Percentiles rank a stretch among this genome's conserved stretches.
These are phyloP conservation scores for Ammodramus savannarum DNA, from an alignment of 2,113 vertebrate genomes.

Conservation along the genomic window DNA sequence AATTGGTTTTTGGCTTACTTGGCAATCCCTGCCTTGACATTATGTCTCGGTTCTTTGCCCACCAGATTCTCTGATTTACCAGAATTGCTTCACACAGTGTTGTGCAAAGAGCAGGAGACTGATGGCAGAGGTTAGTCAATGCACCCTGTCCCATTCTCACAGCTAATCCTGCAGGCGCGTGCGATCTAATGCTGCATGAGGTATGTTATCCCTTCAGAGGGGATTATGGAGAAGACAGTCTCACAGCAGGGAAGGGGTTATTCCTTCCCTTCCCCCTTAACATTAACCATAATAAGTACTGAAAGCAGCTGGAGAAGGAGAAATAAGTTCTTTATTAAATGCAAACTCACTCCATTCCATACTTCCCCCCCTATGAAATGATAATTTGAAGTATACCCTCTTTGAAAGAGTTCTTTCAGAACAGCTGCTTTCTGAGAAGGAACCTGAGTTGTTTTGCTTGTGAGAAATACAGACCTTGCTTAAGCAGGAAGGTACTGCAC, in stretches of 20 bases:
- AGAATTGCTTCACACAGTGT: not conserved
- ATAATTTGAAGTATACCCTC: not conserved
- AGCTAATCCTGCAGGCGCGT: not conserved
- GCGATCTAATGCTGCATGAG: not conserved
- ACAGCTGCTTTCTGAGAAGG: not conserved
- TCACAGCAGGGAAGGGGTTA: not conserved
- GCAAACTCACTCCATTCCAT: not conserved
- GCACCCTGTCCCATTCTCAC: not conserved
- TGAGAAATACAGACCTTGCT: not conserved
- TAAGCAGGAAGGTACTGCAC: not conserved
- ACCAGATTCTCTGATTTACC: not conserved
- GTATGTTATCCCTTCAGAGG: not conserved
- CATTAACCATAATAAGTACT: not conserved
- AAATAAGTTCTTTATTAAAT: not conserved
- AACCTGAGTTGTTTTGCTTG: not conserved
- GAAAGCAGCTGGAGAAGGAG: not conserved
- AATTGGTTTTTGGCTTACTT: not conserved
- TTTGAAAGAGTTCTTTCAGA: not conserved
- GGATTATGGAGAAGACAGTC: not conserved
- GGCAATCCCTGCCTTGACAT: not conserved
- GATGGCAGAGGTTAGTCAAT: not conserved
- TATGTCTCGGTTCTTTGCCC: not conserved
- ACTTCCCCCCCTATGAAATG: not conserved
- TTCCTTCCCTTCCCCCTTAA: not conserved
- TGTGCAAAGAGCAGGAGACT: not conserved